Conservation (phyloP, 35 echinoderm and acorn worm genomes). For the Chiridota heheva region DNA sequence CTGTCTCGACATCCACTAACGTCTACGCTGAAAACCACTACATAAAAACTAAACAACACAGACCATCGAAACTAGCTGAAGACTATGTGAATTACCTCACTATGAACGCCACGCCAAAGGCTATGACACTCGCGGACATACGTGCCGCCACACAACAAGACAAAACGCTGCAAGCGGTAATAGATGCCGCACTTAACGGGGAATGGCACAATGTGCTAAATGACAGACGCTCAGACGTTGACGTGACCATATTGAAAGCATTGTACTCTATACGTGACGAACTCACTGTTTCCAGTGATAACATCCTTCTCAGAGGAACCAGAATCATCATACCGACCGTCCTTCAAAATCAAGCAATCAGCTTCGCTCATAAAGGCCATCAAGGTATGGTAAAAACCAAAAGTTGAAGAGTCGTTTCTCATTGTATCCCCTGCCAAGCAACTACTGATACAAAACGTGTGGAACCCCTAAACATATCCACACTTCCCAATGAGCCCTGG, state of each 20-base stretch:
- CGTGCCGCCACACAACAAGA: constrained; percentile 2
- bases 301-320: background rate
- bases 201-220: background rate
- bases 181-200: constrained; percentile 19
- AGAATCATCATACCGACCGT: background rate
- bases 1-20: constrained; percentile 34
- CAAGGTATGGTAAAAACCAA: constrained; percentile 44
- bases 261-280: constrained; percentile 23
- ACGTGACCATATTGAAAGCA: constrained; percentile 10
- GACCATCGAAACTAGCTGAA: constrained; percentile 16
- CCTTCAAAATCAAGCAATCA: constrained; percentile 12
- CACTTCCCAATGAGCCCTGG: constrained; percentile 29
- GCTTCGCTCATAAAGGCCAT: constrained; percentile 27
- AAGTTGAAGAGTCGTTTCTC: constrained; percentile 17
- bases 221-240: background rate
- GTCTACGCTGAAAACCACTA: background rate
- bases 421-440: constrained; percentile 37
- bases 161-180: constrained; percentile 7
- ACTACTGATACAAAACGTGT: constrained; percentile 13
- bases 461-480: constrained; percentile 47
- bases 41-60: background rate
- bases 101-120: constrained; percentile 41
- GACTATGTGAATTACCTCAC: constrained; percentile 44
- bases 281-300: constrained; percentile 50
- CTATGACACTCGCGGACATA: constrained; percentile 46